These are phyloP conservation scores for Gallinago jamesoni DNA, from an alignment of 2,113 vertebrate species.

Conservation along the genomic window DNA sequence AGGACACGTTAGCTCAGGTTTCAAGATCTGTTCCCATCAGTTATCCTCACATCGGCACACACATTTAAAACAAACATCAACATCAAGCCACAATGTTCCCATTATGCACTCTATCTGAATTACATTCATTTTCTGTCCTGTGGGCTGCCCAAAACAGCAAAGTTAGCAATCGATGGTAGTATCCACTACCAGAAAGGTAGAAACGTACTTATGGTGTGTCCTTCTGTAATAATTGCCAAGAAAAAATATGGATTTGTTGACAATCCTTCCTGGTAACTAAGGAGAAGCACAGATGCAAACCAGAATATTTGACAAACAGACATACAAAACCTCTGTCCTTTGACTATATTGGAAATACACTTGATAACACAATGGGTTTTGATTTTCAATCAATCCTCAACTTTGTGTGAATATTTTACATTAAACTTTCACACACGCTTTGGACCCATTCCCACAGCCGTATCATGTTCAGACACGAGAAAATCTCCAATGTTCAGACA, in stretches of 20 bases:
- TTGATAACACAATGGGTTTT: constrained; percentile 9
- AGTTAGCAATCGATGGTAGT: constrained; percentile 23
- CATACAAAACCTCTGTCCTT: not conserved
- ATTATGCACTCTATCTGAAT: not conserved
- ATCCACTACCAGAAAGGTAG: not conserved
- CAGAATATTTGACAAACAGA: not conserved
- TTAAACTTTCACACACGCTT: not conserved
- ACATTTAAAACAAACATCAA: constrained; percentile 41
- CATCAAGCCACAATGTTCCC: not conserved
- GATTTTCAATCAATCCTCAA: constrained; percentile 12
- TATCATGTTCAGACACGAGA: not conserved
- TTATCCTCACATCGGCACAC: not conserved
- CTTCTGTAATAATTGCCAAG: not conserved
- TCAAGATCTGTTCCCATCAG: not conserved
- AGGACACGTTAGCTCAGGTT: not conserved
- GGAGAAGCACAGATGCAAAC: not conserved
- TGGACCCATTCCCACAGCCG: not conserved
- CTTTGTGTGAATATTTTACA: not conserved
- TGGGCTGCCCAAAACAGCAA: not conserved
- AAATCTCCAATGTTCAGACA: not conserved
- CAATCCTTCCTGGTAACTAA: not conserved
- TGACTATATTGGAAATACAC: not conserved
- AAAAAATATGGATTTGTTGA: not conserved
- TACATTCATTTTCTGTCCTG: constrained; percentile 1
- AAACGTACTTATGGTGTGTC: not conserved